A percentile compares a stretch with the other conserved stretches of the same genome.
phyloP scores from a whole-genome alignment of 2,888 invertebrate species.

The Chymomyza amoena region DNA sequence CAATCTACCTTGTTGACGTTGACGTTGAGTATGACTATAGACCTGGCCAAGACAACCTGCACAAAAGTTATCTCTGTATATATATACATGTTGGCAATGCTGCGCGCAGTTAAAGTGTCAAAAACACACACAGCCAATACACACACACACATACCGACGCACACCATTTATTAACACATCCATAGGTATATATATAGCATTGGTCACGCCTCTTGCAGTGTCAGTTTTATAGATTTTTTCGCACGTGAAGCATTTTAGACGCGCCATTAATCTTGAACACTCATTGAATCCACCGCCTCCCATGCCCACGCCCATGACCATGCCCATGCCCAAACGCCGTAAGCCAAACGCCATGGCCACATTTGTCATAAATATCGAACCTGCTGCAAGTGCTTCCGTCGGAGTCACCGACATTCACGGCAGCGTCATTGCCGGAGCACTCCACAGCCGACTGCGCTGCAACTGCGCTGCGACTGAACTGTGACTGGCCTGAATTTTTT shows the following conservation, averaged over 20 bases:
- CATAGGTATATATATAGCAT: background rate
- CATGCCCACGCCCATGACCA: constrained; percentile 3
- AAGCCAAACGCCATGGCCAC: constrained; percentile 26
- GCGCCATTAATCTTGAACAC: constrained; percentile 63
- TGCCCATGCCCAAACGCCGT: background rate
- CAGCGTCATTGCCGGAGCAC: constrained; percentile 13
- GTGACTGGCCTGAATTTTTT: background rate
- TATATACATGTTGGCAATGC: constrained; percentile 21
- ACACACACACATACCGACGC: constrained; percentile 2
- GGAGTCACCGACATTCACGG: constrained; percentile 1
- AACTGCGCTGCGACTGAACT: background rate
- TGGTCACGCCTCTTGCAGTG: constrained; percentile 1
- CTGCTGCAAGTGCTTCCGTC: constrained; percentile 37
- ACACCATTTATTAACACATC: background rate
- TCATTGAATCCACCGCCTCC: constrained; percentile 29
- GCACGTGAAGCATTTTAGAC: constrained; percentile 49
- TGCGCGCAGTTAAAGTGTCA: constrained; percentile 64
- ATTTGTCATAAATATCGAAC: constrained; percentile 68
- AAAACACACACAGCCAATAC: constrained; percentile 39
- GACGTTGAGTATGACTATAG: constrained; percentile 2
- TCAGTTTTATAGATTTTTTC: constrained; percentile 41
- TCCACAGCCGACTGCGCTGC: constrained; percentile 21
- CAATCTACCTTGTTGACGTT: constrained; percentile 3
- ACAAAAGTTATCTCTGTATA: constrained; percentile 26
- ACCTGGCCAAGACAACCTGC: constrained; percentile 11